Base-by-base conservation (phyloP, 2,888 invertebrate species). In the Tridacna crocea region DNA sequence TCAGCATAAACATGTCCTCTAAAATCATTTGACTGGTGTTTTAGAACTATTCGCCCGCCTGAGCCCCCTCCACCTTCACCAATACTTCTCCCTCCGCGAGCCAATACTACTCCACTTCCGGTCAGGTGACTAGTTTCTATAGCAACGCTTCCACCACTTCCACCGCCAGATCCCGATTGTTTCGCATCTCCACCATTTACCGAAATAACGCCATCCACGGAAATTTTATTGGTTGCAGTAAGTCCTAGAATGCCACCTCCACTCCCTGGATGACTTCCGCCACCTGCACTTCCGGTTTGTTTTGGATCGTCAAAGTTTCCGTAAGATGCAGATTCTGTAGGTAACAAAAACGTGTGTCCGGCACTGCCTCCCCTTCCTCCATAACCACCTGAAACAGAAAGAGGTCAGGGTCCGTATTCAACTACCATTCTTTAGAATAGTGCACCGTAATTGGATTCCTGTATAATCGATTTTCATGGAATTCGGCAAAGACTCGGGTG, bases 301-400 rank as follows among this genome's bases (percentile, higher is more conserved):
- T 19, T 19, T 2, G 90, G 88, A 0, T 13, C 12, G 19, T 70
- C 73, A n/a, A 79, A 81, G 15, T 79, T 80, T 47, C 88, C 90
- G 51, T 90, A 88, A 13, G 89, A 68, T 6, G 26, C 17, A 2
- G 89, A 77, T 46, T 90, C 83, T 0, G 68, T 46, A 13, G 68
- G 27, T 10, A 73, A 22, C 48, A 89, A 83, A 77, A 83, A 88
- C 11, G n/a, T 47, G 13, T 79, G 75, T 12, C 79, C 80, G 3
- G 86, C 51, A 79, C 81, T 80, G 17, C 91, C 90, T 47, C 91
- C 90, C 27, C 89, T 83, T n/a, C 91, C 91, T 12, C 90, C 90
- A 63, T 90, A 76, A 36, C 85, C 82, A 46, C 88, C 91, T 91
- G 81, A 46, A 83, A 80, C 48, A 73, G n/a, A 36, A 36, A 22